Conservation (phyloP, 2,888 invertebrate genomes). For the Scaptomyza parva region DNA sequence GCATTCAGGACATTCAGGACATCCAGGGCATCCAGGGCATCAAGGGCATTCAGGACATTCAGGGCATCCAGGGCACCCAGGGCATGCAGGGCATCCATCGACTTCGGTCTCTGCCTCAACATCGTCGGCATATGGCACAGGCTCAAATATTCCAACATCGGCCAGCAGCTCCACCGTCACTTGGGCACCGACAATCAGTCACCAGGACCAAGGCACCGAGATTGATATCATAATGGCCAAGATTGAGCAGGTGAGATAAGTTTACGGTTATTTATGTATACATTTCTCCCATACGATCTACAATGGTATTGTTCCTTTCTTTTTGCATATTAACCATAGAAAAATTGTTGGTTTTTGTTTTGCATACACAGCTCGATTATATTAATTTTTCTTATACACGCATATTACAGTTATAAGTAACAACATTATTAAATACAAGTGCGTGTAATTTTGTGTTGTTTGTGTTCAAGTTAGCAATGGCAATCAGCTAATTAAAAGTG, state of each 20-base stretch:
- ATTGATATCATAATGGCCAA: conserved; percentile 98
- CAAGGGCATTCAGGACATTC: too few relatives aligned
- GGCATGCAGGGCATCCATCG: too few relatives aligned
- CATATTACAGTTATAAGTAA: neutral
- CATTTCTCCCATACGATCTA: too few relatives aligned
- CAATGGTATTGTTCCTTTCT: too few relatives aligned
- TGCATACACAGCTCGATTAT: neutral
- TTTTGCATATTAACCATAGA: too few relatives aligned
- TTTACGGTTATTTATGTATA: too few relatives aligned
- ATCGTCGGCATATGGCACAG: conserved; percentile 74
- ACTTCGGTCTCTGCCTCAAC: conserved; percentile 14
- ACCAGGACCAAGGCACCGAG: conserved; percentile 88
- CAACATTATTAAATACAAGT: neutral
- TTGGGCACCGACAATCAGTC: conserved; percentile 85
- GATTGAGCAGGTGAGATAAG: conserved; percentile 90
- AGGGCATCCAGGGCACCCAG: too few relatives aligned
- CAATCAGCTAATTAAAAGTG: neutral
- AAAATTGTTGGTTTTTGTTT: too few relatives aligned
- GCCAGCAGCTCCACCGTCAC: conserved; percentile 83
- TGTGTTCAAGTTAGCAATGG: neutral
- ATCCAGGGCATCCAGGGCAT: too few relatives aligned
- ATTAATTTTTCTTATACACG: neutral
- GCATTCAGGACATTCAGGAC: too few relatives aligned
- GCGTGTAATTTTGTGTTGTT: neutral
- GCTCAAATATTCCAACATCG: conserved; percentile 76